phyloP scores from a whole-genome alignment of 2,888 invertebrate genomes.

The Flexamia atlantica region DNA sequence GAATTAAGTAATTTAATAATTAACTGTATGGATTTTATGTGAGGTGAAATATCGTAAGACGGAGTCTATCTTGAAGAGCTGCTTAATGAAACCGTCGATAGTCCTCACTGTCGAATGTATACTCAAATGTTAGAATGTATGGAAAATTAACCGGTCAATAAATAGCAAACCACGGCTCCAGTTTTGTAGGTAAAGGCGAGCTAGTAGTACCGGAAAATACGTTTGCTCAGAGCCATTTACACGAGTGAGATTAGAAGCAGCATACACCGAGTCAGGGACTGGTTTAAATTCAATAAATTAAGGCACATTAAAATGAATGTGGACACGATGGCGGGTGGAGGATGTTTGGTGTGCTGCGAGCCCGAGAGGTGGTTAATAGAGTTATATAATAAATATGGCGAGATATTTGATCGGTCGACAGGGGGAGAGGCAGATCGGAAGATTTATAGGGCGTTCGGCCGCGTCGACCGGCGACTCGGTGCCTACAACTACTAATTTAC shows the following conservation, averaged over 20 bases:
- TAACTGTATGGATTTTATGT: no score
- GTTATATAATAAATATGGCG: conserved; percentile 54
- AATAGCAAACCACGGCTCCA: no score
- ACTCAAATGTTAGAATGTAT: no score
- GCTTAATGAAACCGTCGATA: no score
- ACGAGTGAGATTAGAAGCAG: background rate
- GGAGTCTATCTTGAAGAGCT: no score
- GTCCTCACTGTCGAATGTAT: no score
- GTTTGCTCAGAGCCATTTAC: background rate
- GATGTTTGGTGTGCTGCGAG: conserved; percentile 13
- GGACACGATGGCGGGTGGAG: conserved; percentile 36
- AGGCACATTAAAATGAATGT: conserved; percentile 46
- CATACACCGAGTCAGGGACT: background rate
- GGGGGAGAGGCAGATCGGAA: conserved; percentile 31
- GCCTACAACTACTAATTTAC: conserved; percentile 36
- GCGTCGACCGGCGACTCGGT: background rate
- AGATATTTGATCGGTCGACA: conserved; percentile 52
- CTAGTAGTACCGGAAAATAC: no score
- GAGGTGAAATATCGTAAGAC: no score
- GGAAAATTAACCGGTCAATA: no score
- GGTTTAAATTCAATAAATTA: conserved; percentile 32
- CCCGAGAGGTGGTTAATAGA: conserved; percentile 43
- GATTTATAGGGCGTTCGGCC: conserved; percentile 13
- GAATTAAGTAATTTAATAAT: background rate
- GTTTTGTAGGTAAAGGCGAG: no score